Percentiles rank a stretch among this genome's conserved stretches.
These are phyloP conservation scores for Periphyllus acericola DNA, from an alignment of 2,888 invertebrate species.

Conservation along the genomic window DNA sequence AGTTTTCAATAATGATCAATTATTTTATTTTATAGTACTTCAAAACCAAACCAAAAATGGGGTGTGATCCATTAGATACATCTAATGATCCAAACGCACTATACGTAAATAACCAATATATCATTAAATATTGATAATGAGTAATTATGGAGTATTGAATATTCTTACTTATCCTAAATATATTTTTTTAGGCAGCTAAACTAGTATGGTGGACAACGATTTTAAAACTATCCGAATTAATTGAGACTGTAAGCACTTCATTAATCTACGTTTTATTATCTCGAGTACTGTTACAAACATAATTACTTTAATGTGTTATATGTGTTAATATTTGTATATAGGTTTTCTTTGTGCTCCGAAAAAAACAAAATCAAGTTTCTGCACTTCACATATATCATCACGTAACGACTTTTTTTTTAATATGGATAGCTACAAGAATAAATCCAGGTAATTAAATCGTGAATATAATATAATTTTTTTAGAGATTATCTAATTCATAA, in stretches of 20 bases:
- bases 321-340: constrained; percentile 46
- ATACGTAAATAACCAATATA: constrained; percentile 67
- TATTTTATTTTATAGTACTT: constrained; percentile 51
- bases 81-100: constrained; percentile 73
- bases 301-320: constrained; percentile 66
- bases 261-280: not conserved
- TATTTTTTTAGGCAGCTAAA: constrained; percentile 66
- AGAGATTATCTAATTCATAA: not conserved
- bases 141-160: not conserved
- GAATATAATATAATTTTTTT: not conserved
- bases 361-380: constrained; percentile 78
- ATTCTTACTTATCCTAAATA: not conserved
- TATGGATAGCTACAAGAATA: constrained; percentile 74
- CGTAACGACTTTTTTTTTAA: constrained; percentile 71
- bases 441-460: constrained; percentile 72
- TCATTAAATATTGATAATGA: not conserved
- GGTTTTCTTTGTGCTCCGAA: constrained; percentile 77
- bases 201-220: constrained; percentile 75
- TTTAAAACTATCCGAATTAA: constrained; percentile 75
- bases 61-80: constrained; percentile 80
- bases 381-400: constrained; percentile 82
- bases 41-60: constrained; percentile 72
- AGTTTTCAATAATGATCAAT: not conserved
- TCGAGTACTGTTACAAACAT: constrained; percentile 64
- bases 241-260: constrained; percentile 71